Evolutionary conservation across 2,797 vertebrate species (phyloP), one percentile per base, ranked within the genome.

Genomic region (Champsocephalus gunnari): DNA sequence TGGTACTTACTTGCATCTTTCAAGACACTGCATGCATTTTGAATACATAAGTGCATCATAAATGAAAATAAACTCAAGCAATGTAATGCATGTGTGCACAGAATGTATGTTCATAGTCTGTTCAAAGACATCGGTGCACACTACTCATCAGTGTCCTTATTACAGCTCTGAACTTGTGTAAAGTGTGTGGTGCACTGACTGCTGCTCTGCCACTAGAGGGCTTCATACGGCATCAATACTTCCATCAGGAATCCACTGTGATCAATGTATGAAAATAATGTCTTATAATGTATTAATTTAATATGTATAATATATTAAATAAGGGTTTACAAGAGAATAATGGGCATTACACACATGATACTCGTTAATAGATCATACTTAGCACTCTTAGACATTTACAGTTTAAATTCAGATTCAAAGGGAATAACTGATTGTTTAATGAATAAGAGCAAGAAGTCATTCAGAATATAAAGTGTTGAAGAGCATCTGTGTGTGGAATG

Each of bases 181-280:
- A 17, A 57, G 9, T 66, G 41, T 64, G 7, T 2, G 5, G 9
- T 7, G 3, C 49, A 49, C 3, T 12, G 38, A 60, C 0, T 41
- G 8, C 49, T 56, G 28, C 50, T 65, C 14, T 13, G 47, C 80
- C 70, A 17, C 56, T 57, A 72, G 59, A 21, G 57, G 68, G 59
- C 48, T 13, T 64, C 19, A 10, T 17, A 34, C 12, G 21, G 41
- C 19, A 48, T 47, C 5, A 45, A n/a, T 32, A 45, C n/a, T 14
- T 57, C 24, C 0, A 48, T 51, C 57, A 55, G 9, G 8, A 58
- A 56, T 38, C 43, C 43, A 50, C 10, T 24, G 19, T 66, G 19
- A 44, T 28, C 21, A 28, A 19, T 9, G 21, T 12, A 56, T 53
- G 5, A 43, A 48, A 51, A 5, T 8, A 4, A 17, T 8, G 1